Evolutionary conservation across 2,888 invertebrate species (phyloP).

Genomic region (Caenorhabditis uteleia): DNA sequence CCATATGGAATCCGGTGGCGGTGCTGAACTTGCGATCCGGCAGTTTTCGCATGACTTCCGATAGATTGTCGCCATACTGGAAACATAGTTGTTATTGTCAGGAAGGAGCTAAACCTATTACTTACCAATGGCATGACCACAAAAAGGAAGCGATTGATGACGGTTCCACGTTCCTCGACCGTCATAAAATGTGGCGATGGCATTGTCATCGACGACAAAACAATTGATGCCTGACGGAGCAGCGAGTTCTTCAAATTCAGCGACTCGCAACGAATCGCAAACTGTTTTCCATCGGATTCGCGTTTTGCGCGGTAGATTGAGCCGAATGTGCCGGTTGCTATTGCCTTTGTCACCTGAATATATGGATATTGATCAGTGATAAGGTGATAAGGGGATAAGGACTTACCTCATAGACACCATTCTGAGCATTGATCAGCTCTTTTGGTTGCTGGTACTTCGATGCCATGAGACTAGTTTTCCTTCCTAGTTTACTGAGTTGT

Average conservation of each 20-base stretch:
- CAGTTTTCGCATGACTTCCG: slow-evolving; percentile 27
- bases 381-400: neutral
- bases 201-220: slow-evolving; percentile 23
- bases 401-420: slow-evolving; percentile 33
- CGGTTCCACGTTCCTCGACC: slow-evolving; percentile 34
- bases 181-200: slow-evolving; percentile 27
- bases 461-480: too few relatives aligned
- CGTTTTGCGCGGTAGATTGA: slow-evolving; percentile 32
- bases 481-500: too few relatives aligned
- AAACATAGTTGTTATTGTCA: neutral
- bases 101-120: too few relatives aligned
- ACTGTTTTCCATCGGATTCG: slow-evolving; percentile 28
- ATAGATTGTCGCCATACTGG: slow-evolving; percentile 34
- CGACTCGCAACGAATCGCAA: slow-evolving; percentile 38
- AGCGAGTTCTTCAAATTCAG: slow-evolving; percentile 39
- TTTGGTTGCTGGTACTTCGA: too few relatives aligned
- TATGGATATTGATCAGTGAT: neutral
- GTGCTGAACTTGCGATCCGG: slow-evolving; percentile 22
- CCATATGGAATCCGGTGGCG: slow-evolving; percentile 25
- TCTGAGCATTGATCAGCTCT: slow-evolving; percentile 34
- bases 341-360: slow-evolving; percentile 28
- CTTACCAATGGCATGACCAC: slow-evolving; percentile 31
- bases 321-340: slow-evolving; percentile 40
- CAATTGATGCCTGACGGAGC: slow-evolving; percentile 35
- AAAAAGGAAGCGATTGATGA: slow-evolving; percentile 31